A percentile compares a stretch with the other conserved stretches of the same genome.
Conservation (phyloP, 2,888 invertebrate species). For the Drosophila stalkeri region DNA sequence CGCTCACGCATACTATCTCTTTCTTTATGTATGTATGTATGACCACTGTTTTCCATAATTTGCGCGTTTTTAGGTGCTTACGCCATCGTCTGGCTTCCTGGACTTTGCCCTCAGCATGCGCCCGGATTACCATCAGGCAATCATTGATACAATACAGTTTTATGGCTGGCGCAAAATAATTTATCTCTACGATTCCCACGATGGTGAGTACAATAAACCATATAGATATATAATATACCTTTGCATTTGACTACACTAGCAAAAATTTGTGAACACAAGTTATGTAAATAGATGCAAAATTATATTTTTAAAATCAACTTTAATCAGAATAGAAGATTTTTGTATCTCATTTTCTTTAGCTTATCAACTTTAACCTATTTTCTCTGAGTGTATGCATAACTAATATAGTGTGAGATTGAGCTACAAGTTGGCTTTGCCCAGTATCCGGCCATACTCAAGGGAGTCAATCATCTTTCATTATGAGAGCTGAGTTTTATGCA, state of each 20-base stretch:
- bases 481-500: slow-evolving; percentile 34
- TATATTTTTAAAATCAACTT: neutral
- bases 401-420: slow-evolving; percentile 52
- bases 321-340: too few species aligned
- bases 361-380: neutral
- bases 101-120: slow-evolving; percentile 97
- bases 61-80: slow-evolving; percentile 88
- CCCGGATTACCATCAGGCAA: slow-evolving; percentile 97
- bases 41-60: slow-evolving; percentile 74
- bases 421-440: slow-evolving; percentile 7
- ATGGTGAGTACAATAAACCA: slow-evolving; percentile 87
- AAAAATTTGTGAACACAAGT: neutral
- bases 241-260: slow-evolving; percentile 3
- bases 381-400: slow-evolving; percentile 21
- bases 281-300: neutral
- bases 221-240: slow-evolving; percentile 7
- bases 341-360: neutral
- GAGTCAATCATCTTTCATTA: slow-evolving; percentile 63
- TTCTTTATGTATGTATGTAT: slow-evolving; percentile 12
- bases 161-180: slow-evolving; percentile 94
- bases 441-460: slow-evolving; percentile 36
- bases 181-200: slow-evolving; percentile 92
- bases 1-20: neutral
- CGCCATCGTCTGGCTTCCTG: slow-evolving; percentile 94
- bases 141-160: slow-evolving; percentile 96